Conservation (phyloP, 2,797 vertebrate species). For the Poecilia wingei region DNA sequence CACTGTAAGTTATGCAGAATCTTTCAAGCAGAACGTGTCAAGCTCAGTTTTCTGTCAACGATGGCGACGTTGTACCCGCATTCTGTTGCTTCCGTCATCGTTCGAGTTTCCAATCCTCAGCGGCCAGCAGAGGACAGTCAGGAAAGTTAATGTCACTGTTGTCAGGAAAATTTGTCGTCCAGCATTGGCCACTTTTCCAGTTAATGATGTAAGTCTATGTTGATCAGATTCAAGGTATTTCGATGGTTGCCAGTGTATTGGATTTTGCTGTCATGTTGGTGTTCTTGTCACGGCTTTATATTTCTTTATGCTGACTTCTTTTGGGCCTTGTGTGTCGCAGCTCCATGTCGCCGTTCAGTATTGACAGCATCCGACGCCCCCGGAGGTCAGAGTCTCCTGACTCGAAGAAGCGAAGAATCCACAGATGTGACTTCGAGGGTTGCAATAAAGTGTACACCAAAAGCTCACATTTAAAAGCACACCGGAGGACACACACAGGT, state of each 20-base stretch:
- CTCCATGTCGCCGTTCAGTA: slow-evolving; percentile 98
- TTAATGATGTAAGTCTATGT: background rate
- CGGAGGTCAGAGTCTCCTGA: slow-evolving; percentile 96
- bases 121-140: background rate
- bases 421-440: slow-evolving; percentile 98
- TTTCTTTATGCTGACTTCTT: background rate
- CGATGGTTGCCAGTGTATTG: background rate
- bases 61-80: background rate
- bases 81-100: background rate
- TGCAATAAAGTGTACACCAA: slow-evolving; percentile 99
- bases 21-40: background rate
- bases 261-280: background rate
- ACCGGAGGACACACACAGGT: slow-evolving; percentile 98
- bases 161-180: background rate
- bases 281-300: background rate
- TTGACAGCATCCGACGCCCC: slow-evolving; percentile 97
- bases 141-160: background rate
- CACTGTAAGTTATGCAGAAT: background rate
- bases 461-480: slow-evolving; percentile 99
- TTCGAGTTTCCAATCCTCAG: background rate
- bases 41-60: background rate
- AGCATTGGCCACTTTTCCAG: background rate
- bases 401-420: slow-evolving; percentile 97
- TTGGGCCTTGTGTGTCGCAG: slow-evolving; percentile 71
- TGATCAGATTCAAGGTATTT: background rate